phyloP scores from a whole-genome alignment of 2,113 vertebrate species.

The Orycteropus afer region DNA sequence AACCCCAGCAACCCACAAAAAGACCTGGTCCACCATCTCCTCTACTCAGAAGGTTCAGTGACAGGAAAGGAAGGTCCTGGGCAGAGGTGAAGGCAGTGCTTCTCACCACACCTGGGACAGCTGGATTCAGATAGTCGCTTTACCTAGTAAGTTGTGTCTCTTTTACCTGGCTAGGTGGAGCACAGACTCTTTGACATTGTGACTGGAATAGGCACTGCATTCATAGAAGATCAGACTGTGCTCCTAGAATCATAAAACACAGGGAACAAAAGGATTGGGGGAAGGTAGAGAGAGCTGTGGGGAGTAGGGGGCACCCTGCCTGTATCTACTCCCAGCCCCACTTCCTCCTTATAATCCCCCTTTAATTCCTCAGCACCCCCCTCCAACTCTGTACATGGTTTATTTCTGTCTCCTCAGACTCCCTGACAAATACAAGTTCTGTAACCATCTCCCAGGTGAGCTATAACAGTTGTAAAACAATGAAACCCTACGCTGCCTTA shows the following conservation, averaged over 20 bases:
- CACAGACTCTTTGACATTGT: conserved; percentile 89
- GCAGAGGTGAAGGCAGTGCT: fast-evolving
- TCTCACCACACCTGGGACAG: not conserved
- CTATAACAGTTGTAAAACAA: not conserved
- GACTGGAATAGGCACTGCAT: conserved; percentile 93
- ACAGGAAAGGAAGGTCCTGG: not conserved
- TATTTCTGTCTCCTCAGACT: not conserved
- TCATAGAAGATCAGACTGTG: conserved; percentile 92
- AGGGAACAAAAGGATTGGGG: not conserved
- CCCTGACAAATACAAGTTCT: not conserved
- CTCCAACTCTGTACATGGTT: fast-evolving
- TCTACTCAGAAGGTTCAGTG: not conserved
- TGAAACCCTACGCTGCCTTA: fast-evolving
- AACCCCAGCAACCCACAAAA: not conserved
- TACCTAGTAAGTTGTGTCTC: not conserved
- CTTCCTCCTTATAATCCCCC: not conserved
- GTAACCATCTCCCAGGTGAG: not conserved
- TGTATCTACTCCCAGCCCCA: fast-evolving
- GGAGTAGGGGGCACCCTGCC: no score
- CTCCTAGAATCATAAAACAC: conserved; percentile 85
- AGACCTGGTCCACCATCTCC: not conserved
- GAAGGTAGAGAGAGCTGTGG: no score
- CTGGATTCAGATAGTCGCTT: not conserved
- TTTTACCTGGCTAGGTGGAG: conserved; percentile 92
- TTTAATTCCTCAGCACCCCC: not conserved